Evolutionary conservation across 2,888 invertebrate species (phyloP).

Genomic region (Calameuta idolon): DNA sequence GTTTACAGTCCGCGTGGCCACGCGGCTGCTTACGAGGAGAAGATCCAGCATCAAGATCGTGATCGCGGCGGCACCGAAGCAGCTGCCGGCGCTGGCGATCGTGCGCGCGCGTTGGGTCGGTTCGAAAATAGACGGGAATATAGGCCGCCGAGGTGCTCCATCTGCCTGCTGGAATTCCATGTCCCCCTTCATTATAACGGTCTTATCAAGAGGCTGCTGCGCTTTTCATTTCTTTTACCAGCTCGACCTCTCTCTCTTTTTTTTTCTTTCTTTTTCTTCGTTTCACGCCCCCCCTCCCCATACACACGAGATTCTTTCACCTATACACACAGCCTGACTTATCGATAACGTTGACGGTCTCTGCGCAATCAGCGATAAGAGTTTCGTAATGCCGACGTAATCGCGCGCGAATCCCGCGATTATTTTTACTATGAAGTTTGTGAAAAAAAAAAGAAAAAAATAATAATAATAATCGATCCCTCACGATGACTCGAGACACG

Average conservation of each 20-base stretch:
- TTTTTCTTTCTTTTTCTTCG: neutral
- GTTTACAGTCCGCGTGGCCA: too few species aligned
- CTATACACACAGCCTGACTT: constrained; percentile 36
- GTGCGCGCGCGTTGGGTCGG: constrained; percentile 8
- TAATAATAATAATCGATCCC: too few species aligned
- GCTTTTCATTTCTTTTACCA: neutral
- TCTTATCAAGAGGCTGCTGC: neutral
- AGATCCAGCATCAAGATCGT: neutral
- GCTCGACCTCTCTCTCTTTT: too few species aligned
- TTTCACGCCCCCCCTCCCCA: neutral
- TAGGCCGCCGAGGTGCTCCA: constrained; percentile 45
- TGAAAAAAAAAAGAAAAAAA: rapidly evolving
- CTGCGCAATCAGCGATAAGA: too few species aligned
- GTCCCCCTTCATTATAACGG: constrained; percentile 29
- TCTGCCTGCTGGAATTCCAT: constrained; percentile 41
- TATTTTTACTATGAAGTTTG: too few species aligned
- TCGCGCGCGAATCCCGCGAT: too few species aligned
- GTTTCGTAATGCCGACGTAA: too few species aligned
- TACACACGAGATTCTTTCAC: constrained; percentile 27
- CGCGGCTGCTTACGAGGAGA: too few species aligned
- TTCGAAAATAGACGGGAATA: constrained; percentile 52
- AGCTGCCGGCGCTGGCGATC: neutral
- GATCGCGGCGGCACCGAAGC: constrained; percentile 13
- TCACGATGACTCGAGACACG: too few species aligned
- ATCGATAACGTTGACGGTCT: constrained; percentile 31